phyloP scores from a whole-genome alignment of 1,140 invertebrate species.

The Paraescarpia echinospica region DNA sequence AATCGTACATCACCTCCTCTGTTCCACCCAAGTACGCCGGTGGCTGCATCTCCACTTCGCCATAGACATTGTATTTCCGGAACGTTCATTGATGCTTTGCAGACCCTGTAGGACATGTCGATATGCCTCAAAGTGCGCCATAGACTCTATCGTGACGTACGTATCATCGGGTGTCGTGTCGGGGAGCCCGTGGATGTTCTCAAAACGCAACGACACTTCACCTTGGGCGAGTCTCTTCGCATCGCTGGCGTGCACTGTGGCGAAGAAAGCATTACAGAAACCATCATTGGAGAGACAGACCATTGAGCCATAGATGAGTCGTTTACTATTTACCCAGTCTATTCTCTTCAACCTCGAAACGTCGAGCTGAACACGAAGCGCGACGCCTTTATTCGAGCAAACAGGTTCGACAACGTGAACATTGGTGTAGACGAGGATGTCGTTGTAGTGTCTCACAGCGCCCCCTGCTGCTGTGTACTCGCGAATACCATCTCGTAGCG shows the following conservation, averaged over 20 bases:
- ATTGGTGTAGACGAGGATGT: conserved; percentile 31
- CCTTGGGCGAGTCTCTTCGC: background rate
- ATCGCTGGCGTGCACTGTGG: conserved; percentile 61
- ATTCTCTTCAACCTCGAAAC: conserved; percentile 34
- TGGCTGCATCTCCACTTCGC: conserved; percentile 34
- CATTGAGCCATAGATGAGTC: conserved; percentile 73
- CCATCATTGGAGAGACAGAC: conserved; percentile 70
- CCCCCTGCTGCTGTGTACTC: conserved; percentile 32
- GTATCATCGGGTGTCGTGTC: background rate
- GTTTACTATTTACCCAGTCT: conserved; percentile 57
- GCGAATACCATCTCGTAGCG: conserved; percentile 47
- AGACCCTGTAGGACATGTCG: conserved; percentile 57
- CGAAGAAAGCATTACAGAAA: conserved; percentile 70
- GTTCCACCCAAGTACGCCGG: conserved; percentile 38
- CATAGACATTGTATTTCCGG: conserved; percentile 43
- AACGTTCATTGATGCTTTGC: conserved; percentile 52
- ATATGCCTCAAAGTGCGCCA: conserved; percentile 61
- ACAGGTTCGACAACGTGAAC: conserved; percentile 23
- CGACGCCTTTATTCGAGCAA: conserved; percentile 17
- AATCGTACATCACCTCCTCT: conserved; percentile 31
- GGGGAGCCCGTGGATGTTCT: background rate
- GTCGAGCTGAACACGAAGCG: conserved; percentile 46
- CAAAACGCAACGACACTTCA: background rate
- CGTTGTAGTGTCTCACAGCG: background rate
- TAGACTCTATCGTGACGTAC: conserved; percentile 58